Base-by-base conservation (phyloP, 2,797 vertebrate genomes). In the Coreius guichenoti region DNA sequence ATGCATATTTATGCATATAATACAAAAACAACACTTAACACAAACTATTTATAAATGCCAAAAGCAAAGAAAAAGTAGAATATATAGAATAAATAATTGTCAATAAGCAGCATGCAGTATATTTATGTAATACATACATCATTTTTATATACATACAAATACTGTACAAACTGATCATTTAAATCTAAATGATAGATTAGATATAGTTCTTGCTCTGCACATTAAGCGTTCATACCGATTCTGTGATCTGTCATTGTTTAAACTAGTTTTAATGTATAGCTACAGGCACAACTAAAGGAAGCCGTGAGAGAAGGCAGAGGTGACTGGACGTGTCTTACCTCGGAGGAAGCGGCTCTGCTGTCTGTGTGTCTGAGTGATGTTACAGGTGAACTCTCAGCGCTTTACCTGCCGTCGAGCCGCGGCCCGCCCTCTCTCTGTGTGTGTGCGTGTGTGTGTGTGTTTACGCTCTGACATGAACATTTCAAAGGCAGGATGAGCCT, bases 401-500 rank as follows among this genome's bases (percentile, higher is more conserved):
- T 83, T 67, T 83, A 83, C 81, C 72, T 83, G 72, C 26, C 1
- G 33, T 39, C 49, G 23, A 14, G 14, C 16, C 3, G 7, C 4
- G 21, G 21, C 58, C 72, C 81, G 58, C 72, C 81, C 81, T 31
- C 13, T 63, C 58, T 86, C 75, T 69, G 51, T 80, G 78, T 81
- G 84, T 76, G 84, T 51, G 58, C 72, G 68, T 47, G 54, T 67
- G 81, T 70, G 68, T 76, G 80, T 86, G 81, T 81, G 81, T 78
- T 72, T 85, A 70, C 54, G 31, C 39, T 85, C 68, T 26, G 58
- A 67, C 75, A 80, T 47, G 81, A 76, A 47, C 23, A 82, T 86
- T 87, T 89, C 84, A 88, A 86, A 86, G 84, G 65, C 74, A 78
- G 63, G 79, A 88, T 86, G 81, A 88, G 67, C 61, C 68, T 26